Percentiles rank a stretch among this genome's conserved stretches.
Evolutionary conservation across 2,888 invertebrate species (phyloP).

Genomic region (Standfussiana lucernea): DNA sequence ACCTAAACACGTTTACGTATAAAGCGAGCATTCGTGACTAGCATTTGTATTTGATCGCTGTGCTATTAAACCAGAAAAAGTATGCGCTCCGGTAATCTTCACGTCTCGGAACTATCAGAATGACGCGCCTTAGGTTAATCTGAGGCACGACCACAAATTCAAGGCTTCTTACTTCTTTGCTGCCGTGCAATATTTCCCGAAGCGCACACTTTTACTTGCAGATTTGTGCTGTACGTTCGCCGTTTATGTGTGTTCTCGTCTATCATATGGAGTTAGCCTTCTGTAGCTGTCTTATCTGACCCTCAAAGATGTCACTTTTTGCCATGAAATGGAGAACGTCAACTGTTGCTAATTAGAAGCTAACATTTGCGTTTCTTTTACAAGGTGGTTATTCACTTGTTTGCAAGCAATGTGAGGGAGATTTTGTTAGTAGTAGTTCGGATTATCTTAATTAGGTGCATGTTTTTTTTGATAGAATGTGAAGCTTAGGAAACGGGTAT

Average conservation of each 20-base stretch:
- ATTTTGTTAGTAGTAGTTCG: slow-evolving; percentile 12
- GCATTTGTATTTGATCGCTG: too few species aligned
- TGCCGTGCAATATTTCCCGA: not conserved
- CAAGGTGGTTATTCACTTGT: slow-evolving; percentile 35
- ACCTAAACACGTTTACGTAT: not conserved
- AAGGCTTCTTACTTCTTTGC: not conserved
- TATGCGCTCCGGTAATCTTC: not conserved
- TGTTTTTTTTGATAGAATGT: not conserved
- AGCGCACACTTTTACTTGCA: not conserved
- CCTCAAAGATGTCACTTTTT: slow-evolving; percentile 71
- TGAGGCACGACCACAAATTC: not conserved
- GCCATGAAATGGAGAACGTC: slow-evolving; percentile 71
- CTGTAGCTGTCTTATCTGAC: not conserved
- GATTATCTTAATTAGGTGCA: not conserved
- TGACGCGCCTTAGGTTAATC: not conserved
- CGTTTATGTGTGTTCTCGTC: not conserved
- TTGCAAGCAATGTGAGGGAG: slow-evolving; percentile 18
- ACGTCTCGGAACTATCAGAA: not conserved
- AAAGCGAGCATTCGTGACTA: not conserved
- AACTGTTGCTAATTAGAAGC: slow-evolving; percentile 76
- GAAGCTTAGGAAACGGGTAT: not conserved
- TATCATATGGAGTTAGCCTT: not conserved
- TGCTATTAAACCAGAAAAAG: not conserved
- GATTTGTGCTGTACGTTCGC: not conserved
- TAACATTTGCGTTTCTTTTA: slow-evolving; percentile 52